Evolutionary conservation across 2,888 invertebrate genomes (phyloP).

Genomic region (Aporophyla lueneburgensis): DNA sequence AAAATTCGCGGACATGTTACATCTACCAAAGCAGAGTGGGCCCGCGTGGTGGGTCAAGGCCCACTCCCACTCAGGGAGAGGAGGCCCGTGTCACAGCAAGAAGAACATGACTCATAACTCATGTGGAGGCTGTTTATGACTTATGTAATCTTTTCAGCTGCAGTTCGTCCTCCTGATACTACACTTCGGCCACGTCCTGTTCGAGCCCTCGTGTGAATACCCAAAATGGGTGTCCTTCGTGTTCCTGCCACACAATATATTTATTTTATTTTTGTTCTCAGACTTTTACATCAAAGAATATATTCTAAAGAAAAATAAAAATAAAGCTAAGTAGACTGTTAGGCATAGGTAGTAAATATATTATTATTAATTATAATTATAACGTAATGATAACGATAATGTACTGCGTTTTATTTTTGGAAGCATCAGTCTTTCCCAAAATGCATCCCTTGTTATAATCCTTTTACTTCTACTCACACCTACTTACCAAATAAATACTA

Average conservation of each 20-base stretch:
- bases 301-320: slow-evolving; percentile 85
- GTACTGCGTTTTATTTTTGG: slow-evolving; percentile 31
- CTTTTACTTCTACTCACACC: not conserved
- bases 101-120: too few species aligned
- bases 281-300: slow-evolving; percentile 94
- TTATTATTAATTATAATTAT: slow-evolving; percentile 37
- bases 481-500: not conserved
- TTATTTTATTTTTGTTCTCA: slow-evolving; percentile 92
- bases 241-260: slow-evolving; percentile 92
- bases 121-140: too few species aligned
- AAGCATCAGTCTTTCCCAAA: not conserved
- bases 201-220: slow-evolving; percentile 91
- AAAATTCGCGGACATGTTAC: too few species aligned
- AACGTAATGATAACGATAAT: slow-evolving; percentile 22
- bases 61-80: too few species aligned
- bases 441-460: not conserved
- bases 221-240: slow-evolving; percentile 91
- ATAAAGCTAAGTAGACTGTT: slow-evolving; percentile 71
- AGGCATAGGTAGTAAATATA: slow-evolving; percentile 58
- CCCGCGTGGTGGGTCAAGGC: too few species aligned
- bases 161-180: slow-evolving; percentile 92
- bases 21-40: too few species aligned
- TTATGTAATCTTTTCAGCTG: slow-evolving; percentile 76
- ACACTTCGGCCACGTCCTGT: slow-evolving; percentile 90
- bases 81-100: too few species aligned